These are phyloP conservation scores for Heliconius ismenius DNA, from an alignment of 2,888 invertebrate species.

Conservation along the genomic window DNA sequence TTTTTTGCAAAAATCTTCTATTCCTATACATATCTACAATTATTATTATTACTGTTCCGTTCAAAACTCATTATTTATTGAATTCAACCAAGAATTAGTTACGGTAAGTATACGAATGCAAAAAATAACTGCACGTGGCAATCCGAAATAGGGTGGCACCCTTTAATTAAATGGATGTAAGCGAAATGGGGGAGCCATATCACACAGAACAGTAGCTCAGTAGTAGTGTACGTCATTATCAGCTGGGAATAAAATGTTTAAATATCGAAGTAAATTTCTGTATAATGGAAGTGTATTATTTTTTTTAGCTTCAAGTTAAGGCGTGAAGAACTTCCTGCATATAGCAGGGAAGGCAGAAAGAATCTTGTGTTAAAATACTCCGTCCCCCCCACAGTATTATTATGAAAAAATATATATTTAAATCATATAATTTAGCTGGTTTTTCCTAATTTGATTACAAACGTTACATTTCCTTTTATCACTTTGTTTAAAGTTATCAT, in stretches of 20 bases:
- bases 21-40: not conserved
- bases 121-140: conserved; percentile 65
- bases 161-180: conserved; percentile 46
- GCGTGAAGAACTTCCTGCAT: too few relatives aligned
- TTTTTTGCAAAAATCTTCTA: not conserved
- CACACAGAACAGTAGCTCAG: not conserved
- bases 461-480: too few relatives aligned
- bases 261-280: too few relatives aligned
- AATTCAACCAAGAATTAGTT: conserved; percentile 54
- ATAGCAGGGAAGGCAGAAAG: too few relatives aligned
- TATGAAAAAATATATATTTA: too few relatives aligned
- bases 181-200: not conserved
- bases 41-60: conserved; percentile 30
- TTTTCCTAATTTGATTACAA: too few relatives aligned
- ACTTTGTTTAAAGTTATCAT: too few relatives aligned
- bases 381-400: too few relatives aligned
- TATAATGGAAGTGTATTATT: too few relatives aligned
- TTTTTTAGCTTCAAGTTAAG: too few relatives aligned
- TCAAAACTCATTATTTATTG: conserved; percentile 21
- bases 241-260: not conserved
- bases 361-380: too few relatives aligned
- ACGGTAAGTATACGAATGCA: conserved; percentile 55
- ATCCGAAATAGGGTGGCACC: conserved; percentile 60
- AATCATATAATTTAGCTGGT: too few relatives aligned
- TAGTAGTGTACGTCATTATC: not conserved